Conservation (phyloP, 2,113 vertebrate genomes). For the Rhinoderma darwinii region DNA sequence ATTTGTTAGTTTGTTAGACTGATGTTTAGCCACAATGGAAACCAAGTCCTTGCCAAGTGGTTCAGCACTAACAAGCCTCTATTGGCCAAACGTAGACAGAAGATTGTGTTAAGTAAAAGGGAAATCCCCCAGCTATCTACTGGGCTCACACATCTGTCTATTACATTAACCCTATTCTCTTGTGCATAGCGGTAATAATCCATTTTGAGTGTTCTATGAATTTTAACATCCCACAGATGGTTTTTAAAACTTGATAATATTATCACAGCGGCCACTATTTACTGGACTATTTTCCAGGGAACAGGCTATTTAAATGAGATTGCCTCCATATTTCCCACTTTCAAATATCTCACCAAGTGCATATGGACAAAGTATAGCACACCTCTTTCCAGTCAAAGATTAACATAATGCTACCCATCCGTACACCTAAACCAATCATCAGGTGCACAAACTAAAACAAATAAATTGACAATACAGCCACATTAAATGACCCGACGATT, state of each 20-base stretch:
- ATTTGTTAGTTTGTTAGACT: constrained; percentile 53
- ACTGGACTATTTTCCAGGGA: constrained; percentile 11
- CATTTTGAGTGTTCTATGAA: constrained; percentile 11
- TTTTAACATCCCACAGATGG: constrained; percentile 38
- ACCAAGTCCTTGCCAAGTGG: constrained; percentile 44
- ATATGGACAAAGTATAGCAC: background rate
- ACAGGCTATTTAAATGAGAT: background rate
- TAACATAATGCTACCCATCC: background rate
- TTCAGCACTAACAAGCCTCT: constrained; percentile 44
- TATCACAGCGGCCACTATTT: constrained; percentile 41
- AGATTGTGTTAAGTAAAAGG: constrained; percentile 14
- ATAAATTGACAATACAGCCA: too few relatives aligned
- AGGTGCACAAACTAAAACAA: too few relatives aligned
- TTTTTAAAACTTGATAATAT: constrained; percentile 6
- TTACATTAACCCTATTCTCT: constrained; percentile 47
- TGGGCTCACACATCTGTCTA: constrained; percentile 42
- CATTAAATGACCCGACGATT: too few relatives aligned
- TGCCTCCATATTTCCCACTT: background rate
- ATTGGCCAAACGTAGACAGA: constrained; percentile 27
- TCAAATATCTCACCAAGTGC: background rate
- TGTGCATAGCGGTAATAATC: background rate
- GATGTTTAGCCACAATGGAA: constrained; percentile 56
- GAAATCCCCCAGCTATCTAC: constrained; percentile 16
- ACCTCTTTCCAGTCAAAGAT: background rate
- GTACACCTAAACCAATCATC: background rate